Base-by-base conservation (phyloP, 2,113 vertebrate genomes). In the Dicrurus megarhynchus region DNA sequence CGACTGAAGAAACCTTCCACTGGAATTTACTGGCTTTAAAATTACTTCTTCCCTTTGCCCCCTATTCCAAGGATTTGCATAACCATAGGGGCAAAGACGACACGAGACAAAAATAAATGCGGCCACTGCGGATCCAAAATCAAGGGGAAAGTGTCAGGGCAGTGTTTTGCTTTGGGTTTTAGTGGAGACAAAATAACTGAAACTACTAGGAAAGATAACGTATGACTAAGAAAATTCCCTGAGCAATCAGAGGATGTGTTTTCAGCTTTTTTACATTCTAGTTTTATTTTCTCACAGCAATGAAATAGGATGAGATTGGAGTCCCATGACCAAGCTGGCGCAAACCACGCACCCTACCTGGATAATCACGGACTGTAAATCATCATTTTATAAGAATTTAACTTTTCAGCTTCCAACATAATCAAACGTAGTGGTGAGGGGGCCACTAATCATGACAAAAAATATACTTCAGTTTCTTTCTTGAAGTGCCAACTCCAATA, bases 401-500 rank as follows among this genome's bases (percentile, higher is more conserved):
- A 97, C 96, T 98, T 98, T 98, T 98, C 97, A 82, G 28, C 97
- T 97, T 98, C 98, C 98, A 98, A 98, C 97, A 98, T 97, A 98
- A 98, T 97, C 97, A 98, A 96, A 97, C n/a, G 49, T 87, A 94
- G 96, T 97, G 97, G 97, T 92, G 91, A 97, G 97, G 96, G 95
- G 98, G 97, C 97, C 95, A 97, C 97, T 98, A 98, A 98, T 98
- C 97, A 98, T 67, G 98, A 98, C 97, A 98, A 98, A 98, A 99
- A 98, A 97, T 98, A 98, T 97, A 97, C 97, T 98, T 97, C 91
- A 95, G 97, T 97, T 97, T 97, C 97, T 98, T 98, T 98, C 96
- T 98, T 98, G 95, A 85, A 91, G 95, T 98, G 98, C 98, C 98
- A 99, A 98, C 97, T 97, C 98, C 97, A 98, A 98, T 98, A 98